Conservation (phyloP, 2,113 vertebrate genomes). For the cattle (Bos taurus) region ARS-UCD2.0 NC_037344.1:29392501-29393000, state of each 20-base stretch:
- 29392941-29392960: background rate
- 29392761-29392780: background rate
- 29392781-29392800: background rate
- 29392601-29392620: background rate
- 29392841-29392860: background rate
- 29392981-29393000: background rate
- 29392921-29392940: background rate
- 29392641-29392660: constrained; percentile 22
- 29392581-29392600: background rate
- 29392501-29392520: background rate
- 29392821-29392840: background rate
- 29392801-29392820: background rate
- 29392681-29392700: background rate
- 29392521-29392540: background rate
- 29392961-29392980: background rate
- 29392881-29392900: background rate
- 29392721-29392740: background rate
- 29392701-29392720: constrained; percentile 7
- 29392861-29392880: background rate
- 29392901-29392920: background rate
- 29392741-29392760: background rate
- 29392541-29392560: background rate
- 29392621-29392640: background rate
- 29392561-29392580: background rate
- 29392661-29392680: constrained; percentile 38